phyloP scores from a whole-genome alignment of 2,797 vertebrate genomes.

The Peromyscus nudipes region DNA sequence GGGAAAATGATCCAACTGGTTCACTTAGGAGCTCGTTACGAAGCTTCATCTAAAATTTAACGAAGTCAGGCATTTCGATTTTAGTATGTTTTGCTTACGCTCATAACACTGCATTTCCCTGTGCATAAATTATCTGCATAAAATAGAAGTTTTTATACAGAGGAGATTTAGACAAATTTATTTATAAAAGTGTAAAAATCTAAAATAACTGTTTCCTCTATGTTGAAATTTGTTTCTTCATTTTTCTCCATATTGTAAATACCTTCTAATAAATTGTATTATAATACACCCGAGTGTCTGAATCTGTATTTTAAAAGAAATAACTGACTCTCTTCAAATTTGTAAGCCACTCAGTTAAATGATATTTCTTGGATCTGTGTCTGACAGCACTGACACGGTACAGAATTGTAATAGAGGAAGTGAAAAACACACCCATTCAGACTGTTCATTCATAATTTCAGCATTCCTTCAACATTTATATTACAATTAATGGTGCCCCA shows the following conservation, averaged over 20 bases:
- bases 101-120: neutral
- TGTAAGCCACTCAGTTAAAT: neutral
- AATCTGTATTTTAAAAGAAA: conserved; percentile 45
- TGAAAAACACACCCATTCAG: conserved; percentile 1
- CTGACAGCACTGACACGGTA: neutral
- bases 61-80: conserved; percentile 43
- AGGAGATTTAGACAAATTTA: neutral
- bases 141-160: conserved; percentile 11
- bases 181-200: neutral
- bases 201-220: neutral
- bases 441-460: conserved; percentile 1
- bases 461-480: conserved; percentile 20
- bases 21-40: conserved; percentile 17
- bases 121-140: neutral
- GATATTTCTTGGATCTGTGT: neutral
- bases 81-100: conserved; percentile 12
- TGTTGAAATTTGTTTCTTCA: conserved; percentile 24
- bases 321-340: conserved; percentile 4
- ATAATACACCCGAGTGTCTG: neutral
- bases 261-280: conserved; percentile 2
- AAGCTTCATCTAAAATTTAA: conserved; percentile 20
- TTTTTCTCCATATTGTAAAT: neutral
- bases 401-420: neutral
- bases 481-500: neutral
- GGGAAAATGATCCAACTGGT: neutral